Base-by-base conservation (phyloP, 2,797 vertebrate species). In the Eulemur coronatus region DNA sequence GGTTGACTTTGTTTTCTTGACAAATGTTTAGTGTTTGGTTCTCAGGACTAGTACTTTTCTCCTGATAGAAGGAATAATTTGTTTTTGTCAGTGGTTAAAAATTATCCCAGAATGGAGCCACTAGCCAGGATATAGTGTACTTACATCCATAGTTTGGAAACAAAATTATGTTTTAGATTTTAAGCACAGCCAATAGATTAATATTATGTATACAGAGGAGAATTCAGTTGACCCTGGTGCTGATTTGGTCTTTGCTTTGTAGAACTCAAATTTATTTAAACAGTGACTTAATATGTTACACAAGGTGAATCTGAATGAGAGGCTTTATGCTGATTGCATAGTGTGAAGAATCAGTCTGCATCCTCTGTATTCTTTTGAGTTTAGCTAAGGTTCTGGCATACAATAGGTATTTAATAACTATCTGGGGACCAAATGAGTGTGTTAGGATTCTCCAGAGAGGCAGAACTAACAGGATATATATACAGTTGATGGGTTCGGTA, bases 1-100 rank as follows among this genome's bases (percentile, higher is more conserved):
- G 24, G 4, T 28, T 92, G 91, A 65, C 69, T 94, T 96, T 76
- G 57, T 92, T 93, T 65, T 86, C 59, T 82, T 92, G 70, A 78
- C 30, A 41, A 10, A 61, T 50, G 41, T 94, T 94, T 63, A 48
- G 26, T 38, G 41, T 57, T 89, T 92, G 28, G 72, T 80, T 35
- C 61, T 89, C 26, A 30, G n/a, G n/a, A 57, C 15, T 35, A 81
- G 52, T 55, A 20, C n/a, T 84, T 95, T 96, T 75, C 28, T 91
- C 33, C 75, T 65, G 52, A 57, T 65, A 69, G 81, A 46, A 75
- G 57, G 57, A 94, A 14, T 61, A 79, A 80, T 92, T 81, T 59
- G 26, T 85, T 86, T 86, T 50, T 76, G 52, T 57, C 46, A 52
- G 1, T 55, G 52, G 85, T 84, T 91, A 63, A 96, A 63, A 84